Percentiles rank a stretch among this genome's conserved stretches.
phyloP scores from a whole-genome alignment of 2,888 invertebrate species.

The Mesorhabditis belari region DNA sequence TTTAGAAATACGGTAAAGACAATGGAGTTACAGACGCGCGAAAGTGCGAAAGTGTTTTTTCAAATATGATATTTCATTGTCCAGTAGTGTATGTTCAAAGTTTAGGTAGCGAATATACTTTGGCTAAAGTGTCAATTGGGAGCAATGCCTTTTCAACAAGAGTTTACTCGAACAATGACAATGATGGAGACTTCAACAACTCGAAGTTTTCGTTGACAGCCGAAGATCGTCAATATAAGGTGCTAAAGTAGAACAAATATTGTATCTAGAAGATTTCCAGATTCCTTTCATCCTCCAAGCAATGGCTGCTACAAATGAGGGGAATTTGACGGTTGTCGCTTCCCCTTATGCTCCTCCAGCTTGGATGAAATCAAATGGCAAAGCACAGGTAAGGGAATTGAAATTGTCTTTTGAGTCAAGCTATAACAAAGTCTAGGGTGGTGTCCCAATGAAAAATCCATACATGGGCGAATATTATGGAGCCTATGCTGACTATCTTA shows the following conservation, averaged over 20 bases:
- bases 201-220: not conserved
- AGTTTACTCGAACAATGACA: not conserved
- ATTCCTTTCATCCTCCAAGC: not conserved
- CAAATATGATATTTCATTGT: too few relatives aligned
- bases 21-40: too few relatives aligned
- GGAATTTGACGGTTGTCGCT: not conserved
- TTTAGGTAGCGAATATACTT: not conserved
- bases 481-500: not conserved
- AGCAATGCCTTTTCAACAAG: not conserved
- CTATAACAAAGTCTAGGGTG: not conserved
- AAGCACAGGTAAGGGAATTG: not conserved
- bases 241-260: not conserved
- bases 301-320: not conserved
- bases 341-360: not conserved
- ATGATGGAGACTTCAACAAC: not conserved
- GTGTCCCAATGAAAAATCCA: not conserved
- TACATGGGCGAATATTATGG: not conserved
- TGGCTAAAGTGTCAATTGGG: not conserved
- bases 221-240: not conserved
- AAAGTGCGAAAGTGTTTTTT: too few relatives aligned
- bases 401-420: not conserved
- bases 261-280: not conserved
- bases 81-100: too few relatives aligned
- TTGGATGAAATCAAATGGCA: not conserved
- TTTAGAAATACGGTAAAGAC: too few relatives aligned